Evolutionary conservation across 2,113 vertebrate species (phyloP).

Genomic region (Agapornis roseicollis): DNA sequence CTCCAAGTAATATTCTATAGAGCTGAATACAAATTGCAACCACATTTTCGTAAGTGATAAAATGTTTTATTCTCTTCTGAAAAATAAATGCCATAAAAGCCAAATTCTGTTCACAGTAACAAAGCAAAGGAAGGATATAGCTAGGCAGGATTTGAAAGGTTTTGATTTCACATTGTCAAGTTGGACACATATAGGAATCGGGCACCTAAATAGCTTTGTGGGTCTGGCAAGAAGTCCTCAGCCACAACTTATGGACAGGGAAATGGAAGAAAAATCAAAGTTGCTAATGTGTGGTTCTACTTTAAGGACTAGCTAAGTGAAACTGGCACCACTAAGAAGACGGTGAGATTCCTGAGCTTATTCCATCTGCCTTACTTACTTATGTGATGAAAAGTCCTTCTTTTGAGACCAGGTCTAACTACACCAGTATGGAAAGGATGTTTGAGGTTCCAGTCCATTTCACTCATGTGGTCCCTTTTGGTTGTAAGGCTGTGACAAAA

Average conservation of each 20-base stretch:
- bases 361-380: conserved; percentile 5
- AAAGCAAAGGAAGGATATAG: conserved; percentile 27
- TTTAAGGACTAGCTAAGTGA: conserved; percentile 33
- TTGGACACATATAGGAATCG: neutral
- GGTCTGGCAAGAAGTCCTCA: conserved; percentile 41
- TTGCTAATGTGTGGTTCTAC: conserved; percentile 19
- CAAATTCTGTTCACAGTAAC: conserved; percentile 19
- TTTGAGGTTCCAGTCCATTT: conserved; percentile 21
- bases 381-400: conserved; percentile 28
- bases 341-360: conserved; percentile 30
- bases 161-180: conserved; percentile 35
- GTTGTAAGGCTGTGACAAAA: neutral
- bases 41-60: conserved; percentile 68
- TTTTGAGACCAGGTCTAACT: neutral
- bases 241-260: neutral
- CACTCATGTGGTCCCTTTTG: neutral
- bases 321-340: conserved; percentile 13
- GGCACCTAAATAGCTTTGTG: conserved; percentile 38
- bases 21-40: conserved; percentile 56
- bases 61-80: conserved; percentile 55
- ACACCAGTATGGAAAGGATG: conserved; percentile 1
- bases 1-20: conserved; percentile 51
- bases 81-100: conserved; percentile 50
- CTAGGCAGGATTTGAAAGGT: neutral
- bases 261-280: conserved; percentile 23